Evolutionary conservation across 2,113 vertebrate species (phyloP).

Genomic region (Pteronura brasiliensis): DNA sequence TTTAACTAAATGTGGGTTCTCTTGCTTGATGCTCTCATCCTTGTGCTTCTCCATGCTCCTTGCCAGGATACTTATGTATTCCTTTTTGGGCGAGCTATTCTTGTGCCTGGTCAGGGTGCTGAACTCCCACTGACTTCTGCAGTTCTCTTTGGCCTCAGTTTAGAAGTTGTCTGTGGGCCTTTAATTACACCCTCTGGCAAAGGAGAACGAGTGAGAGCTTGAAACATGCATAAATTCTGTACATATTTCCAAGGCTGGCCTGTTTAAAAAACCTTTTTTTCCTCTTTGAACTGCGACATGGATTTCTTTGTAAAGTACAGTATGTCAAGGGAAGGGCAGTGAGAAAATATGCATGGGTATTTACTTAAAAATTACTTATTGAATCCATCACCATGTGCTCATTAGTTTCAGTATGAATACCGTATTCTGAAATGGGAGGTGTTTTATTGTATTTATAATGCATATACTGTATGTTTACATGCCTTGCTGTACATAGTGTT

Average conservation of each 20-base stretch:
- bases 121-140: constrained; percentile 35
- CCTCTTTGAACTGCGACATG: constrained; percentile 54
- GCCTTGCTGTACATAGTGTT: background rate
- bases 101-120: background rate
- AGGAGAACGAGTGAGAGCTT: constrained; percentile 21
- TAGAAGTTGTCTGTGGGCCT: constrained; percentile 56
- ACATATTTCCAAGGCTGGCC: constrained; percentile 49
- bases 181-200: constrained; percentile 66
- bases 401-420: background rate
- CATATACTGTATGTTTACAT: background rate
- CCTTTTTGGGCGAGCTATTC: constrained; percentile 22
- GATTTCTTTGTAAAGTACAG: constrained; percentile 48
- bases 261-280: constrained; percentile 19
- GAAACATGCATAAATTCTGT: constrained; percentile 52
- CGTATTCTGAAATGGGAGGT: background rate
- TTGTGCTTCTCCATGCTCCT: background rate
- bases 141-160: constrained; percentile 45
- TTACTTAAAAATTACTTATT: constrained; percentile 40
- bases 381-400: background rate
- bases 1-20: constrained; percentile 49
- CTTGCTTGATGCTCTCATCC: background rate
- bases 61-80: constrained; percentile 22
- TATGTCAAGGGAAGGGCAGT: constrained; percentile 42
- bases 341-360: constrained; percentile 11
- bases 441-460: background rate